Percentiles rank a stretch among this genome's conserved stretches.
These are phyloP conservation scores for Trichomalopsis sarcophagae DNA, from an alignment of 1,140 invertebrate genomes.

Conservation along the genomic window DNA sequence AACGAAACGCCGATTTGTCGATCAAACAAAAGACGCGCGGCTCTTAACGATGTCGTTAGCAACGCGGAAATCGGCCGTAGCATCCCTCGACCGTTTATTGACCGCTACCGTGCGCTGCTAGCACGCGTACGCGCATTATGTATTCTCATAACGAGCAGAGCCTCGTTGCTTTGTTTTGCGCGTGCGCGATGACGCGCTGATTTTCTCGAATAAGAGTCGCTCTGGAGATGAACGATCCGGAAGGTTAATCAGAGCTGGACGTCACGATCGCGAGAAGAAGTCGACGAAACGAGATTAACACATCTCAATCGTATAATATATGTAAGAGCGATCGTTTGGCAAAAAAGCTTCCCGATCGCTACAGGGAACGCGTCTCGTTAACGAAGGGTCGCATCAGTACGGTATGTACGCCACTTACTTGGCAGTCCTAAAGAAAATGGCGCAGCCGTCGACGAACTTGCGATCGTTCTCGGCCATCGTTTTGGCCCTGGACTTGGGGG, in stretches of 20 bases:
- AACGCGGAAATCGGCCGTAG: constrained; percentile 18
- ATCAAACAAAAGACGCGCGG: too few species aligned
- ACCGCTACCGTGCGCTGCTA: neutral
- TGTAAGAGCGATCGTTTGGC: too few species aligned
- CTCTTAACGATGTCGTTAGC: constrained; percentile 38
- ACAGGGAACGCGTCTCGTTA: constrained; percentile 1
- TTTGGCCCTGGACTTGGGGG: constrained; percentile 98
- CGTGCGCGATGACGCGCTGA: neutral
- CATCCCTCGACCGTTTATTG: constrained; percentile 27
- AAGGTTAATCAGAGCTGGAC: too few species aligned
- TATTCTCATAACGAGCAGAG: neutral
- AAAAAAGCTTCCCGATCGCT: too few species aligned
- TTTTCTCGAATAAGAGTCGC: neutral
- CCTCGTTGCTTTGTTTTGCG: too few species aligned
- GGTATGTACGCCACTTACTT: constrained; percentile 90
- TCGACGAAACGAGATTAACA: too few species aligned
- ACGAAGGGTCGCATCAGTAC: constrained; percentile 2
- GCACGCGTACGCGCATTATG: neutral
- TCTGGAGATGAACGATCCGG: neutral
- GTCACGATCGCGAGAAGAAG: too few species aligned
- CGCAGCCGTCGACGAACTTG: constrained; percentile 99
- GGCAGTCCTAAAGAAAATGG: constrained; percentile 95
- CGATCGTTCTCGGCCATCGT: constrained; percentile 98
- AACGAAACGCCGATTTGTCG: neutral
- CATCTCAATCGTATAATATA: neutral